Base-by-base conservation (phyloP, 2,797 vertebrate species). In the Carduelis carduelis region DNA sequence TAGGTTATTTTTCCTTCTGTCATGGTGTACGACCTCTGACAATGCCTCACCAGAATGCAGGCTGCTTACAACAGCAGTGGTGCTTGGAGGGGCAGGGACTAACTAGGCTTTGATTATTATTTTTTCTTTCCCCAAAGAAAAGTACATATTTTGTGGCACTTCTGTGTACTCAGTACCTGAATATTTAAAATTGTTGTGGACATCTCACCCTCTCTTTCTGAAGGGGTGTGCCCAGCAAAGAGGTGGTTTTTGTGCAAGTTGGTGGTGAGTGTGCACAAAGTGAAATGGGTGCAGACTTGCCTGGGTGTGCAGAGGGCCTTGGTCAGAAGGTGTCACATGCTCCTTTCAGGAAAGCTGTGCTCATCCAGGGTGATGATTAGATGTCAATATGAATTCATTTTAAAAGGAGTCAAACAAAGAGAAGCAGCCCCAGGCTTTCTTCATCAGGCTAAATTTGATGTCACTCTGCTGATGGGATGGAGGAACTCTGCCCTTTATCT, bases 161-260 rank as follows among this genome's bases (percentile, higher is more conserved):
- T 87, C 13, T 56, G 0, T 64, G 49, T 39, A 32, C 22, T 43
- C 13, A 12, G 4, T 64, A 32, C 37, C n/a, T 89, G 76, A 55
- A 85, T 71, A 70, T 35, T 68, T 71, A 20, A 26, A 41, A 69
- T 47, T 0, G 0, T 39, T 0, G 0, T 20, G 37, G 9, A 8
- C 14, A 19, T 79, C 46, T 78, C 13, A 3, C 9, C 17, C 55
- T 1, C 1, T 35, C n/a, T 70, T 75, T 83, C 34, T 17, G 17
- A 57, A 87, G 52, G 53, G 3, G 1, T 6, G 7, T 85, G 44
- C 27, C 34, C 65, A 71, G 39, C 55, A 43, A 19, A 2, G 4
- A 37, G 28, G 34, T 41, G 56, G 19, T 91, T 89, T 89, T 60
- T 89, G 37, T 53, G 82, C 78, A 86, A 55, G 21, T 37, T 2